Percentiles rank a stretch among this genome's conserved stretches.
phyloP scores from a whole-genome alignment of 2,113 vertebrate genomes.

The Chaetura pelagica region DNA sequence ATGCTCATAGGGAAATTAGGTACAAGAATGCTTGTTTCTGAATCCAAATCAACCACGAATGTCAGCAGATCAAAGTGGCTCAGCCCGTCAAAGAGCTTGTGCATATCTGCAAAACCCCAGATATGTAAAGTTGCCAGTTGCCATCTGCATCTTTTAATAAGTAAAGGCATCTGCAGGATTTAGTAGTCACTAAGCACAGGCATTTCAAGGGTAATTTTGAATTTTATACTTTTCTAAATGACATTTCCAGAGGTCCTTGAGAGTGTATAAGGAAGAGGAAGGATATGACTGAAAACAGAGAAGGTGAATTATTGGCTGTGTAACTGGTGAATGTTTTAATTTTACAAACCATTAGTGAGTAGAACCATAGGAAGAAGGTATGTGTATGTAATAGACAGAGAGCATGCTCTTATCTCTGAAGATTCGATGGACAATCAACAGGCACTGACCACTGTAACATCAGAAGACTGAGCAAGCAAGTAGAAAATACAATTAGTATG shows the following conservation, averaged over 20 bases:
- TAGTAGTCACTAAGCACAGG: neutral
- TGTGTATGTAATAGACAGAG: accelerated
- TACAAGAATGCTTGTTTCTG: neutral
- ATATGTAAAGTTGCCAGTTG: neutral
- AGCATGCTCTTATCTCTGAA: accelerated
- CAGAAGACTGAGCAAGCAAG: neutral
- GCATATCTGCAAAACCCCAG: neutral
- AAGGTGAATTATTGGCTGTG: neutral
- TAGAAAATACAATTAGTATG: neutral
- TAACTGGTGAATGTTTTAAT: neutral
- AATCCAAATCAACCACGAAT: neutral
- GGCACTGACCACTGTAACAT: neutral
- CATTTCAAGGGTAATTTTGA: neutral
- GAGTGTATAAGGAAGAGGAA: neutral
- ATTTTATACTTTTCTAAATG: neutral
- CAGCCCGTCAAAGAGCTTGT: neutral
- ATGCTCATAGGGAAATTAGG: neutral
- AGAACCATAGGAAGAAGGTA: neutral
- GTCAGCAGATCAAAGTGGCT: neutral
- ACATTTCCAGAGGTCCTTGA: neutral
- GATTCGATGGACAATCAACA: neutral
- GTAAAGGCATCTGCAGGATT: neutral
- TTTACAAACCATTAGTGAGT: neutral
- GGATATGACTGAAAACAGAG: neutral
- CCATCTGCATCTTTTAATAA: neutral